phyloP scores from a whole-genome alignment of 2,888 invertebrate species.

The Apodemia hepburni region DNA sequence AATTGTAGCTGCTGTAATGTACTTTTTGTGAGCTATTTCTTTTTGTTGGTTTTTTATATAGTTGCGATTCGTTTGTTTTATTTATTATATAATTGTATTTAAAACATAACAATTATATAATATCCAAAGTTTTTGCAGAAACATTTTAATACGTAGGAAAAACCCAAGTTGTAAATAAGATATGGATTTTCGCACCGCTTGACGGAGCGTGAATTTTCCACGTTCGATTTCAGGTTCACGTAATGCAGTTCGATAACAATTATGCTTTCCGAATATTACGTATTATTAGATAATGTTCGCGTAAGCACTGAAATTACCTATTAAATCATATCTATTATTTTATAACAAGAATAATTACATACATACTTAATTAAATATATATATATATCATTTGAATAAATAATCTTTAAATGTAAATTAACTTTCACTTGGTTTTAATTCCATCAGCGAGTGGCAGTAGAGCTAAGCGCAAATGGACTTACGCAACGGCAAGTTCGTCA shows the following conservation, averaged over 20 bases:
- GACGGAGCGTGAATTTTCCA: constrained; percentile 74
- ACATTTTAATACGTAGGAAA: background rate
- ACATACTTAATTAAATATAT: constrained; percentile 23
- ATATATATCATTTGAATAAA: constrained; percentile 24
- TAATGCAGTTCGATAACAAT: constrained; percentile 68
- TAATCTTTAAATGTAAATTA: constrained; percentile 34
- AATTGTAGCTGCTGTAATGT: constrained; percentile 38
- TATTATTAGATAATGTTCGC: constrained; percentile 66
- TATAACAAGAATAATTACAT: constrained; percentile 28
- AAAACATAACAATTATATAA: background rate
- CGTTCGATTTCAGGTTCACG: constrained; percentile 73
- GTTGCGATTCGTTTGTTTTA: constrained; percentile 24
- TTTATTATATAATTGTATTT: background rate
- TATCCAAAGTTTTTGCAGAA: background rate
- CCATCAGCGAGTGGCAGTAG: constrained; percentile 50
- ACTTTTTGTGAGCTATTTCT: constrained; percentile 53
- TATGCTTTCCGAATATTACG: constrained; percentile 74
- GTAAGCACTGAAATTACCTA: constrained; percentile 58
- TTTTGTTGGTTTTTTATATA: constrained; percentile 54
- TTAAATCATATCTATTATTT: constrained; percentile 35
- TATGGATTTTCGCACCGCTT: constrained; percentile 47
- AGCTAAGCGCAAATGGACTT: constrained; percentile 61
- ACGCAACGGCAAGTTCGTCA: constrained; percentile 65
- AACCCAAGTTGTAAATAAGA: constrained; percentile 17
- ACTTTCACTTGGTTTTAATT: constrained; percentile 47